phyloP scores from a whole-genome alignment of 53 echinoderm and acorn worm genomes.

The Stichopus horrens region DNA sequence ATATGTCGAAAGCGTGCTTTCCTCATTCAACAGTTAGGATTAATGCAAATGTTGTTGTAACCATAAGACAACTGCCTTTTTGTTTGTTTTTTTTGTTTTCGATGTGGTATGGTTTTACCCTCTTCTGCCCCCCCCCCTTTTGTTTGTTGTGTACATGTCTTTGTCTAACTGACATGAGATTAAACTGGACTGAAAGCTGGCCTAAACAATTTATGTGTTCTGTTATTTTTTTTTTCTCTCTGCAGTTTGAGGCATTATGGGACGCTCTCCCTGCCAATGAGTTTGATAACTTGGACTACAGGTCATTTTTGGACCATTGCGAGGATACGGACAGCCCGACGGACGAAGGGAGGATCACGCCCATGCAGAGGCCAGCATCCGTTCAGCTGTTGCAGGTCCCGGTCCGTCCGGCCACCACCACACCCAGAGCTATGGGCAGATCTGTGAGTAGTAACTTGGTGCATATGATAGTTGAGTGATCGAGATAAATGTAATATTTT shows the following conservation, averaged over 20 bases:
- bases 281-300: constrained; percentile 89
- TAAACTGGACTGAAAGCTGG: background rate
- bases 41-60: too few relatives aligned
- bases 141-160: background rate
- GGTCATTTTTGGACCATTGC: constrained; percentile 72
- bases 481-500: background rate
- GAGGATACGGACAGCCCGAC: constrained; percentile 33
- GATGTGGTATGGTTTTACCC: too few relatives aligned
- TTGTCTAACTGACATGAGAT: background rate
- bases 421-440: constrained; percentile 49
- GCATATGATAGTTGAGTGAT: background rate
- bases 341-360: constrained; percentile 26
- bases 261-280: constrained; percentile 74
- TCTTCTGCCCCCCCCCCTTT: too few relatives aligned
- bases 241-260: constrained; percentile 88
- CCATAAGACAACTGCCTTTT: too few relatives aligned
- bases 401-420: constrained; percentile 44
- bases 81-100: too few relatives aligned
- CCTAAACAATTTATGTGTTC: background rate
- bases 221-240: background rate
- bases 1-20: too few relatives aligned
- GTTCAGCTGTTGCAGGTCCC: constrained; percentile 28
- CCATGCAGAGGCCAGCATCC: constrained; percentile 42
- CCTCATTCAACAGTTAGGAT: too few relatives aligned
- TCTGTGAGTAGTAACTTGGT: constrained; percentile 30